Conservation (phyloP, 1,140 invertebrate genomes). For the Drosophila kohkoa region DNA sequence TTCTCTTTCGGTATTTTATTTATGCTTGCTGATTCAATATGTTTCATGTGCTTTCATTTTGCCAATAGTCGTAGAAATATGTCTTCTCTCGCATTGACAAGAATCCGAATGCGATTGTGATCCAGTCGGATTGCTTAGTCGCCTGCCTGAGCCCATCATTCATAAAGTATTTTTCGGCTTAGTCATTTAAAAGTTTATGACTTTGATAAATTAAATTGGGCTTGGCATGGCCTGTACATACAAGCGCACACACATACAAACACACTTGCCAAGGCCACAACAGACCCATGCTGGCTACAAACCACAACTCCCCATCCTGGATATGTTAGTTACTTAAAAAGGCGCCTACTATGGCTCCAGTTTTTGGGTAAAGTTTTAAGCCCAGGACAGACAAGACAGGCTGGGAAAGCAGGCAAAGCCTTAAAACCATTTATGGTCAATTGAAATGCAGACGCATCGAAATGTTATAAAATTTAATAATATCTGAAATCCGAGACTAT, state of each 20-base stretch:
- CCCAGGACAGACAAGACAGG: constrained; percentile 16
- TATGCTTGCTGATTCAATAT: background rate
- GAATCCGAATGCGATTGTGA: background rate
- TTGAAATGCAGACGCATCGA: constrained; percentile 79
- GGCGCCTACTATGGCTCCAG: constrained; percentile 9
- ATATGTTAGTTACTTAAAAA: constrained; percentile 28
- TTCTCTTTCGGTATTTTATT: background rate
- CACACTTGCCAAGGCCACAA: constrained; percentile 7
- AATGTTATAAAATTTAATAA: constrained; percentile 82
- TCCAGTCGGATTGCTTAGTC: background rate
- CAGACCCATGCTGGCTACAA: background rate
- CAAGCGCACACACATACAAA: constrained; percentile 11
- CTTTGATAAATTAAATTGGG: constrained; percentile 82
- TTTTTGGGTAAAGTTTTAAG: constrained; percentile 55
- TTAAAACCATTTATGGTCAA: constrained; percentile 74
- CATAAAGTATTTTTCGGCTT: constrained; percentile 64
- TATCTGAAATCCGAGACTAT: constrained; percentile 18
- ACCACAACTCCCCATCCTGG: constrained; percentile 4
- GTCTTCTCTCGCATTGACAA: background rate
- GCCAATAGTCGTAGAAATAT: background rate
- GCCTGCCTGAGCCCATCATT: constrained; percentile 39
- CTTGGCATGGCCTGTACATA: constrained; percentile 38
- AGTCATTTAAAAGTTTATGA: constrained; percentile 75
- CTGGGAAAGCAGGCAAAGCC: constrained; percentile 34
- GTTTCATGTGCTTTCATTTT: background rate